phyloP scores from a whole-genome alignment of 2,888 invertebrate genomes.

The Entomobrya multifasciata region DNA sequence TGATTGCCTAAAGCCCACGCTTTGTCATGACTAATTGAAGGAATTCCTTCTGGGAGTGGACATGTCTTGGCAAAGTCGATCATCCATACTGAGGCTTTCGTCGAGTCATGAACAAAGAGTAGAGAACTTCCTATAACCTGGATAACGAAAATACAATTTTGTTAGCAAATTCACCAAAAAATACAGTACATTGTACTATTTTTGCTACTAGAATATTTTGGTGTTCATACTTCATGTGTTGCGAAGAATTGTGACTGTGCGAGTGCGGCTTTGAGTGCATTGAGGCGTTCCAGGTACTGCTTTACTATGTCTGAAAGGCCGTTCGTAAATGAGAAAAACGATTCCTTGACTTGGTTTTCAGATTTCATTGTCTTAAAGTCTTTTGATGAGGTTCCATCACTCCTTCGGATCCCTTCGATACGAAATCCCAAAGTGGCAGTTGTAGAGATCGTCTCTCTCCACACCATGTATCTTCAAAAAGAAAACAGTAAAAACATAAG shows the following conservation, averaged over 20 bases:
- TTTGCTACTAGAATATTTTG: background rate
- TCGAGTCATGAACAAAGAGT: constrained; percentile 95
- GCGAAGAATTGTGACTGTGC: constrained; percentile 94
- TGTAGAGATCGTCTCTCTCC: constrained; percentile 98
- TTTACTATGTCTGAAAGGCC: constrained; percentile 88
- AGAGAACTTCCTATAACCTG: constrained; percentile 95
- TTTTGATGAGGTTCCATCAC: constrained; percentile 94
- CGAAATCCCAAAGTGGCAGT: constrained; percentile 98
- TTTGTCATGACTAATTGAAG: constrained; percentile 88
- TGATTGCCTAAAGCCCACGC: constrained; percentile 96
- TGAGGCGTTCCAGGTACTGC: constrained; percentile 90
- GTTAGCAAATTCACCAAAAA: too few relatives aligned
- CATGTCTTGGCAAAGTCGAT: constrained; percentile 96
- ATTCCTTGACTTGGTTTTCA: constrained; percentile 88
- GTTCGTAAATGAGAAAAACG: constrained; percentile 90
- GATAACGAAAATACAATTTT: too few relatives aligned
- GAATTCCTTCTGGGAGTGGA: constrained; percentile 87
- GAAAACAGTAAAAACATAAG: too few relatives aligned
- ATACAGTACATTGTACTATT: background rate
- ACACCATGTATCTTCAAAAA: constrained; percentile 94
- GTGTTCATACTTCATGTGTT: constrained; percentile 87
- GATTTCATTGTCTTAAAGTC: constrained; percentile 97
- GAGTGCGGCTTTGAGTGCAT: constrained; percentile 90
- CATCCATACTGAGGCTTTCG: constrained; percentile 95
- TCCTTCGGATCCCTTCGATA: constrained; percentile 91